Evolutionary conservation across 1,140 invertebrate genomes (phyloP).

Genomic region (Drepana arcuata): DNA sequence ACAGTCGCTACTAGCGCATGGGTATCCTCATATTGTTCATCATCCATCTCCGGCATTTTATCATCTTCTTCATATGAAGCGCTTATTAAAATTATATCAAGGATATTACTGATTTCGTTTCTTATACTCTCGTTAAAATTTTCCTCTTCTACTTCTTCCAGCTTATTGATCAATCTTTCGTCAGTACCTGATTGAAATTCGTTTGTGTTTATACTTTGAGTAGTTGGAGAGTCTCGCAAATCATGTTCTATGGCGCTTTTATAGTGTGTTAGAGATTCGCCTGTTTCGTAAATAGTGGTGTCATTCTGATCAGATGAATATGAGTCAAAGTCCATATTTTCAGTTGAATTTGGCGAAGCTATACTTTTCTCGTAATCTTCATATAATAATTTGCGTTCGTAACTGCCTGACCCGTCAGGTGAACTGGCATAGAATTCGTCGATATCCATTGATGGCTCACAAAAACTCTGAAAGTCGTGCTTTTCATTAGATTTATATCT

Average conservation of each 20-base stretch:
- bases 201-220: background rate
- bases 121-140: background rate
- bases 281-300: too few relatives aligned
- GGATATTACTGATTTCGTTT: conserved; percentile 4
- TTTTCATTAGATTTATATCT: background rate
- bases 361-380: too few relatives aligned
- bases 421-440: too few relatives aligned
- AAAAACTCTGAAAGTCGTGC: conserved; percentile 7
- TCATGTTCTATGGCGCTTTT: too few relatives aligned
- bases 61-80: background rate
- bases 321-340: too few relatives aligned
- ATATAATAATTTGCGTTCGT: too few relatives aligned
- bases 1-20: too few relatives aligned
- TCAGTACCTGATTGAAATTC: background rate
- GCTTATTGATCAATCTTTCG: background rate
- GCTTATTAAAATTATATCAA: conserved; percentile 1
- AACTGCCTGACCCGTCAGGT: too few relatives aligned
- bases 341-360: too few relatives aligned
- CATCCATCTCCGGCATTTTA: background rate
- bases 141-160: background rate
- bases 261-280: too few relatives aligned
- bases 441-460: background rate
- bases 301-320: too few relatives aligned
- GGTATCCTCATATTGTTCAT: background rate
- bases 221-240: background rate